phyloP scores from a whole-genome alignment of 1,140 invertebrate genomes.

The Drosophila auraria region DNA sequence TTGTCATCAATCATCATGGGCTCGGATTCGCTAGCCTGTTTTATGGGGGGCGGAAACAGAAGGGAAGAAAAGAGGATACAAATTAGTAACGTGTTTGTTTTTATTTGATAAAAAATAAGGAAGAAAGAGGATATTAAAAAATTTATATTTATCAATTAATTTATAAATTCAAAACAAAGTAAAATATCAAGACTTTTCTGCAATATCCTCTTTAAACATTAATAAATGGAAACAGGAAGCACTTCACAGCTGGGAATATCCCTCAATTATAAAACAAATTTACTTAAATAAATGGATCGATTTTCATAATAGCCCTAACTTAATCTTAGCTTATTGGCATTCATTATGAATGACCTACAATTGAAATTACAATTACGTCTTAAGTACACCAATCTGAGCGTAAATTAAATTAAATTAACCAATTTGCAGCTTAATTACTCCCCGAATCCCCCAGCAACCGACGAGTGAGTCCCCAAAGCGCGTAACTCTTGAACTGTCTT shows the following conservation, averaged over 20 bases:
- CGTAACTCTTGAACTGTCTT: conserved; percentile 17
- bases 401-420: conserved; percentile 59
- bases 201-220: background rate
- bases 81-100: conserved; percentile 25
- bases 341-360: conserved; percentile 28
- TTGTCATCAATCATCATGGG: conserved; percentile 67
- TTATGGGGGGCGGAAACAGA: conserved; percentile 9
- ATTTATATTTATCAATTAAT: background rate
- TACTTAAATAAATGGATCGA: conserved; percentile 50
- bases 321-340: conserved; percentile 33
- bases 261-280: conserved; percentile 8
- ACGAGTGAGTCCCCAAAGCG: conserved; percentile 31
- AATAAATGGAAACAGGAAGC: background rate
- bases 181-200: background rate
- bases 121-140: background rate
- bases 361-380: conserved; percentile 29
- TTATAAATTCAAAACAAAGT: background rate
- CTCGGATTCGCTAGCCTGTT: conserved; percentile 30
- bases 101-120: background rate
- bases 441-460: conserved; percentile 14
- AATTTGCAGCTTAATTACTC: conserved; percentile 59
- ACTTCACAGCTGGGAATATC: conserved; percentile 5
- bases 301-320: conserved; percentile 20
- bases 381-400: conserved; percentile 30
- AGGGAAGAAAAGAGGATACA: conserved; percentile 1